Evolutionary conservation across 2,113 vertebrate species (phyloP).

Genomic region (Aix galericulata): DNA sequence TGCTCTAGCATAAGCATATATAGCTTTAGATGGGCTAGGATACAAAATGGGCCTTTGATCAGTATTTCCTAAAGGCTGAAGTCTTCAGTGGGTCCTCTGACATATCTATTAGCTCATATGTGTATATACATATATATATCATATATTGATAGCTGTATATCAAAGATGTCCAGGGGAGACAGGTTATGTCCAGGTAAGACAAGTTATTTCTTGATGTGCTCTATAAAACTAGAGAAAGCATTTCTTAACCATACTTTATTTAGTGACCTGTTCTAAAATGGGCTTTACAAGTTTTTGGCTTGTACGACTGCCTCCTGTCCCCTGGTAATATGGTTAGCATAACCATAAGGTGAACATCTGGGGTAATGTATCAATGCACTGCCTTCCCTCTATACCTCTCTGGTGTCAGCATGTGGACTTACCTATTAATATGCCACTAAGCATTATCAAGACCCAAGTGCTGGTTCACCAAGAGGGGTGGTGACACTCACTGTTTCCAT

Average conservation of each 20-base stretch:
- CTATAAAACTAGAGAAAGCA: not conserved
- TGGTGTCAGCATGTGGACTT: not conserved
- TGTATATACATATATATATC: not conserved
- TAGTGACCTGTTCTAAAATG: not conserved
- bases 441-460: not conserved
- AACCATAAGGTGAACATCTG: not conserved
- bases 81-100: not conserved
- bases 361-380: not conserved
- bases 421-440: not conserved
- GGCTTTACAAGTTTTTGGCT: not conserved
- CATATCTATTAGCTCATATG: not conserved
- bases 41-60: not conserved
- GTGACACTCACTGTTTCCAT: not conserved
- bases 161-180: not conserved
- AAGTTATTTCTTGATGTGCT: not conserved
- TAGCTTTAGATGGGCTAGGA: not conserved
- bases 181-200: no score
- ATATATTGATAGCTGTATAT: no score
- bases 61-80: not conserved
- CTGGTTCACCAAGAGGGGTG: not conserved
- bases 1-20: not conserved
- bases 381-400: not conserved
- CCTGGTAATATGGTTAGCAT: not conserved
- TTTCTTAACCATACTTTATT: not conserved
- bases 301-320: not conserved